A percentile compares a stretch with the other conserved stretches of the same genome.
phyloP scores from a whole-genome alignment of 2,888 invertebrate species.

The Linyphia triangularis region DNA sequence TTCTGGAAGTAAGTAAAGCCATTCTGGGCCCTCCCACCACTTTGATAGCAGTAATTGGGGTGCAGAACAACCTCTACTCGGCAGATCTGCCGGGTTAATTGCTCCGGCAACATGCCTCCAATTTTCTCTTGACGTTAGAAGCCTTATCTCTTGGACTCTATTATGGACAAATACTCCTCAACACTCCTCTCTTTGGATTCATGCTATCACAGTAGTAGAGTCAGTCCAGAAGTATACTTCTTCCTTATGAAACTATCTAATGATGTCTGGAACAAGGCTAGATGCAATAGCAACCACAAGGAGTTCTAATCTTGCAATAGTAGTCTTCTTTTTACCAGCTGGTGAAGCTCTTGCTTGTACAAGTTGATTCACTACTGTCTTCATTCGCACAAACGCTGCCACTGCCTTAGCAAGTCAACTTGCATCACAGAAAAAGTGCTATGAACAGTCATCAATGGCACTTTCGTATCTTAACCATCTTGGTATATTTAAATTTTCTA shows the following conservation, averaged over 20 bases:
- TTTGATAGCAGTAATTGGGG: not conserved
- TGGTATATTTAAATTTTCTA: not conserved
- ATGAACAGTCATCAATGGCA: not conserved
- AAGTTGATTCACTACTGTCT: not conserved
- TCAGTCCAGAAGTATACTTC: not conserved
- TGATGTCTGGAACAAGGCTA: not conserved
- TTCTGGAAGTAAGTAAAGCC: not conserved
- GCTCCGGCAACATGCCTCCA: constrained; percentile 1
- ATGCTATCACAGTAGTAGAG: not conserved
- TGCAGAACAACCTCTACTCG: constrained; percentile 1
- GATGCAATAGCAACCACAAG: not conserved
- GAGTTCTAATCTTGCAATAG: not conserved
- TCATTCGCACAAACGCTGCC: not conserved
- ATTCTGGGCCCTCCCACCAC: constrained; percentile 6
- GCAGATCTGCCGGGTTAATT: constrained; percentile 15
- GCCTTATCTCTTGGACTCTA: constrained; percentile 3
- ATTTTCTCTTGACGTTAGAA: not conserved
- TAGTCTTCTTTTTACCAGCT: not conserved
- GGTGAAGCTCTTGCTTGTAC: not conserved
- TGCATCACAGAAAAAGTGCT: constrained; percentile 10
- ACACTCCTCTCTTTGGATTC: not conserved
- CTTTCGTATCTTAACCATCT: not conserved
- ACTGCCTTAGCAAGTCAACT: not conserved
- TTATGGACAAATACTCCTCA: not conserved
- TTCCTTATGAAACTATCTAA: not conserved